Evolutionary conservation across 1,140 invertebrate genomes (phyloP).

Genomic region (Bradynema listronoti): DNA sequence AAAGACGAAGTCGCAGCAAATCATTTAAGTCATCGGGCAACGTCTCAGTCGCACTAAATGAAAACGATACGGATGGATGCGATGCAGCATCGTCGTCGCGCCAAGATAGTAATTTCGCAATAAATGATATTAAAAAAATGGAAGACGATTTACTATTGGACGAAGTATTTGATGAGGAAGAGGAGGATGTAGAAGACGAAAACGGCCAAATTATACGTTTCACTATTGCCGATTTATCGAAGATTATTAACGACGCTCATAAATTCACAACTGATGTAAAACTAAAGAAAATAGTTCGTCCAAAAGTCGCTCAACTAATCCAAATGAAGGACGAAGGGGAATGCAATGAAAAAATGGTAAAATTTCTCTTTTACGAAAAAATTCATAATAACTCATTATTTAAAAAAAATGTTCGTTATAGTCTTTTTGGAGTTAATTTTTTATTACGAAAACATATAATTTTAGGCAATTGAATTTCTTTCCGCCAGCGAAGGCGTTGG

Average conservation of each 20-base stretch:
- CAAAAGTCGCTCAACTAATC: neutral
- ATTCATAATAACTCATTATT: no score
- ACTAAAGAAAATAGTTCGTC: no score
- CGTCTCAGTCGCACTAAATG: no score
- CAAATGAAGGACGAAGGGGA: slow-evolving; percentile 6
- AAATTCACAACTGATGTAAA: no score
- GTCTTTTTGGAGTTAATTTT: no score
- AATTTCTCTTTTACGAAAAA: no score
- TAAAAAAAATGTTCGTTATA: no score
- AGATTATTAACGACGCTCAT: slow-evolving; percentile 7
- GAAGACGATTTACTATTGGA: no score
- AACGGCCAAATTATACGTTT: slow-evolving; percentile 7
- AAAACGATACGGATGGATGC: no score
- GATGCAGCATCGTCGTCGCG: neutral
- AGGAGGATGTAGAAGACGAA: slow-evolving; percentile 10
- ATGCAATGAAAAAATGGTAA: slow-evolving; percentile 7
- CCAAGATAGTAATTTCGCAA: neutral
- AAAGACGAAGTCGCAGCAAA: neutral
- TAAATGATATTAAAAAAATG: slow-evolving; percentile 3
- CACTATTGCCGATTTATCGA: neutral
- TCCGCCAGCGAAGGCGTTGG: slow-evolving; percentile 1
- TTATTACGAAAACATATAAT: no score
- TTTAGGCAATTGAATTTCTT: slow-evolving; percentile 4
- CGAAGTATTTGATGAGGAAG: no score
- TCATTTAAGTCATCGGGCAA: no score